A percentile compares a stretch with the other conserved stretches of the same genome.
Evolutionary conservation across 2,888 invertebrate species (phyloP).

Genomic region (Didymodactylos carnosus): DNA sequence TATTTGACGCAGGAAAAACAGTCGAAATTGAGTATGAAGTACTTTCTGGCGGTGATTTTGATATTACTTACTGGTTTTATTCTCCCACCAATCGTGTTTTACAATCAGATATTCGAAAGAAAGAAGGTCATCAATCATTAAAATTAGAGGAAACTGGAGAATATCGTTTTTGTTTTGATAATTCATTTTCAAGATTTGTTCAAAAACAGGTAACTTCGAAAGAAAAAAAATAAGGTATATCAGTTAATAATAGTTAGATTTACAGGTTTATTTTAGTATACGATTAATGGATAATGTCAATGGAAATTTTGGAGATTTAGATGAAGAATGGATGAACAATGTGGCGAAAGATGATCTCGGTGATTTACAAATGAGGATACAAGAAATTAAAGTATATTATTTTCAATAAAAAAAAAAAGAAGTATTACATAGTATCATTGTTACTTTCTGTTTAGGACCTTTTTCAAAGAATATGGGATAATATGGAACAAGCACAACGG

Average conservation of each 20-base stretch:
- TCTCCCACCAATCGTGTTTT: conserved; percentile 8
- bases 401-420: too few relatives aligned
- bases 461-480: background rate
- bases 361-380: conserved; percentile 33
- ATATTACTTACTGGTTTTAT: conserved; percentile 9
- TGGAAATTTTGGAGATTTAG: conserved; percentile 16
- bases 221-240: too few relatives aligned
- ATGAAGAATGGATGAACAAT: background rate
- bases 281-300: conserved; percentile 22
- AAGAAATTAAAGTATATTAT: conserved; percentile 34
- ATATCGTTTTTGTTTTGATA: conserved; percentile 67
- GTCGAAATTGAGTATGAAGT: conserved; percentile 12
- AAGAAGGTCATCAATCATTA: conserved; percentile 7
- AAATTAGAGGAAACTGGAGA: conserved; percentile 41
- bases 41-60: conserved; percentile 6
- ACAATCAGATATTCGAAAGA: background rate
- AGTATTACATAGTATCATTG: too few relatives aligned
- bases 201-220: too few relatives aligned
- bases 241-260: too few relatives aligned
- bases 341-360: conserved; percentile 39
- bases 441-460: too few relatives aligned
- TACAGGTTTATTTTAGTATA: conserved; percentile 63
- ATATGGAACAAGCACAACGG: background rate
- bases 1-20: background rate
- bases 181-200: conserved; percentile 58